A percentile compares a stretch with the other conserved stretches of the same genome.
Conservation (phyloP, 1,140 invertebrate genomes). For the Drosophila pandora region DNA sequence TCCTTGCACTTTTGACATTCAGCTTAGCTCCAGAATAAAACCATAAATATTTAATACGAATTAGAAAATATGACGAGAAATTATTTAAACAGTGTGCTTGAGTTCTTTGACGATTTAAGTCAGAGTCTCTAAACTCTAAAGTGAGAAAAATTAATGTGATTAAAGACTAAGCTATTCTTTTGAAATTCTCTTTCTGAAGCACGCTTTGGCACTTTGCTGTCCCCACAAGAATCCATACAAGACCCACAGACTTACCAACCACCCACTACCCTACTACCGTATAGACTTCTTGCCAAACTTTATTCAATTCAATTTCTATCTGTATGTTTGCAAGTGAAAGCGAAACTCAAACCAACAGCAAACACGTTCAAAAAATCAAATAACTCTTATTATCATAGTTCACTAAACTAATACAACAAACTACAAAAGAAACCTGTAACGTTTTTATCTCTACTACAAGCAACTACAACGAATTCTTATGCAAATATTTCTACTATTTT, state of each 20-base stretch:
- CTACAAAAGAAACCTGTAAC: slow-evolving; percentile 44
- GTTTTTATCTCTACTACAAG: slow-evolving; percentile 57
- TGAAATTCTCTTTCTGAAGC: slow-evolving; percentile 38
- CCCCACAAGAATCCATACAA: slow-evolving; percentile 14
- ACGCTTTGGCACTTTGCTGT: slow-evolving; percentile 58
- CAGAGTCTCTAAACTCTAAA: not conserved
- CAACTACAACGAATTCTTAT: slow-evolving; percentile 75
- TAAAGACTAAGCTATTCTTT: not conserved
- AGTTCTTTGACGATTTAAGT: not conserved
- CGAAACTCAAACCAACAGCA: slow-evolving; percentile 38
- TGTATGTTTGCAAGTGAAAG: slow-evolving; percentile 67
- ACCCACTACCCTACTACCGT: slow-evolving; percentile 27
- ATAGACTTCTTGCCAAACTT: slow-evolving; percentile 49
- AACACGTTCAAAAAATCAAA: slow-evolving; percentile 29
- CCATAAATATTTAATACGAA: not conserved
- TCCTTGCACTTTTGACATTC: slow-evolving; percentile 37
- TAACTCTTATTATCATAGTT: slow-evolving; percentile 26
- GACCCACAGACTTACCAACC: not conserved
- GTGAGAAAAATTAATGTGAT: not conserved
- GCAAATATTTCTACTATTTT: slow-evolving; percentile 80
- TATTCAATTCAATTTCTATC: slow-evolving; percentile 64
- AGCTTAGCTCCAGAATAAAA: slow-evolving; percentile 15
- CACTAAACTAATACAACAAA: slow-evolving; percentile 40
- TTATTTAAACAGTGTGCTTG: not conserved
- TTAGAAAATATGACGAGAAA: not conserved